Evolutionary conservation across 2,797 vertebrate species (phyloP).

Genomic region (Amniataba percoides): DNA sequence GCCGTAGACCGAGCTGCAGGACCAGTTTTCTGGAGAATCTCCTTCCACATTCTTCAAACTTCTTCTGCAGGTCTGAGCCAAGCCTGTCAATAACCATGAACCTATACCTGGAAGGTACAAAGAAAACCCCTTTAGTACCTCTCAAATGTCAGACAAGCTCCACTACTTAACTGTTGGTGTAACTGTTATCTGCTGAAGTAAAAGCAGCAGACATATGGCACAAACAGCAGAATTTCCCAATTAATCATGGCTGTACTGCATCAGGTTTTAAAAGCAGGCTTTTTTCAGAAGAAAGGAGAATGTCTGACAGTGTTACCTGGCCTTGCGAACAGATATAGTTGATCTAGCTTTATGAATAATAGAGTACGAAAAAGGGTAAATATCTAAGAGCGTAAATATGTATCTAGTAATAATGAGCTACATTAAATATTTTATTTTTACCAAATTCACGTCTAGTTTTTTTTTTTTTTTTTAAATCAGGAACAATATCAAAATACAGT

Average conservation of each 20-base stretch:
- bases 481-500: no score
- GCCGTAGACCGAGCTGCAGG: conserved; percentile 91
- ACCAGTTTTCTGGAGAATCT: conserved; percentile 92
- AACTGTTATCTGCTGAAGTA: background rate
- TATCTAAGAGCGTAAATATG: no score
- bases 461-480: no score
- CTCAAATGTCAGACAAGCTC: background rate
- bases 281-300: background rate
- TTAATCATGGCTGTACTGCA: background rate
- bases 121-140: background rate
- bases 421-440: no score
- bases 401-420: no score
- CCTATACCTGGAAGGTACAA: conserved; percentile 84
- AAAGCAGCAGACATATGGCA: background rate
- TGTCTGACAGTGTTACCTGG: background rate
- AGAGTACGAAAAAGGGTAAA: no score
- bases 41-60: conserved; percentile 90
- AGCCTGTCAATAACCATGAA: conserved; percentile 99
- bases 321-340: background rate
- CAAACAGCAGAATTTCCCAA: background rate
- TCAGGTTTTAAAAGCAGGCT: background rate
- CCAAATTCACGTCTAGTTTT: no score
- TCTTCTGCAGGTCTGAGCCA: conserved; percentile 95
- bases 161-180: background rate
- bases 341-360: no score